Conservation (phyloP, 2,113 vertebrate genomes). For the Lagopus leucura region DNA sequence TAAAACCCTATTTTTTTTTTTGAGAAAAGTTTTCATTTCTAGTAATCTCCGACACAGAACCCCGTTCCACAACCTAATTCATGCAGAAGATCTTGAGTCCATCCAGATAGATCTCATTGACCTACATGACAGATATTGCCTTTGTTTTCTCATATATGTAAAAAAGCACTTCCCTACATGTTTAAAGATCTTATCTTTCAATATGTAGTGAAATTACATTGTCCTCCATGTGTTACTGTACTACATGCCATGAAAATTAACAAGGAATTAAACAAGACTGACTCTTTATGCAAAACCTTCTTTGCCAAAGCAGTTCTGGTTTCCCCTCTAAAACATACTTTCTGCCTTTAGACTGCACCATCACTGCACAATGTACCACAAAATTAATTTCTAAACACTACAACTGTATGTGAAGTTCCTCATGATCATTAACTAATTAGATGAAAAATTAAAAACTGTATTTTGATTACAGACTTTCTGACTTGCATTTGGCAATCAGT, state of each 20-base stretch:
- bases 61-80: not conserved
- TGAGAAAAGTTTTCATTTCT: not conserved
- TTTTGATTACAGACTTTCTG: not conserved
- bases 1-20: not conserved
- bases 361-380: not conserved
- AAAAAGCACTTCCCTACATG: not conserved
- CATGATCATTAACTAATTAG: not conserved
- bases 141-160: not conserved
- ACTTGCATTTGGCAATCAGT: not conserved
- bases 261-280: not conserved
- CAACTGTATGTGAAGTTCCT: not conserved
- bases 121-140: accelerated
- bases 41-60: not conserved
- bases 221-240: not conserved
- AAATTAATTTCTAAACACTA: not conserved
- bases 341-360: not conserved
- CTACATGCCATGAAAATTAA: not conserved
- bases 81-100: not conserved
- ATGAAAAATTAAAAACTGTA: not conserved
- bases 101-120: not conserved
- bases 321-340: not conserved
- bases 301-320: not conserved
- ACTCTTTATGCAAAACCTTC: not conserved
- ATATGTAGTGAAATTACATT: not conserved
- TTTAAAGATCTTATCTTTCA: not conserved